A percentile compares a stretch with the other conserved stretches of the same genome.
phyloP scores from a whole-genome alignment of 1,140 invertebrate species.

The Papilio aristodemus region DNA sequence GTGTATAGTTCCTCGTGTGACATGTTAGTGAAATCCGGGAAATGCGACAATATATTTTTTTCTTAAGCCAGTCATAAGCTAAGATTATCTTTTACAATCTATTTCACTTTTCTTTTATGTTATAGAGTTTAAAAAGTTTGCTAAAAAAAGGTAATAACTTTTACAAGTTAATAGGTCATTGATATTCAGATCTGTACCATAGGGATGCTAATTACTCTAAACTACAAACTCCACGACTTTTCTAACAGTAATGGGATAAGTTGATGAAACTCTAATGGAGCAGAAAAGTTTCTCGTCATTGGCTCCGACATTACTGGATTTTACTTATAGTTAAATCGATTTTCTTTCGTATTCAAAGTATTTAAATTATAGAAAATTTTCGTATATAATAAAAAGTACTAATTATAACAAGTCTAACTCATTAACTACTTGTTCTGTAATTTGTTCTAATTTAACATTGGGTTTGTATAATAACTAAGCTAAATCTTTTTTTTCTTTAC shows the following conservation, averaged over 20 bases:
- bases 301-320: slow-evolving; percentile 19
- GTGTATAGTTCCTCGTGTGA: no score
- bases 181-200: slow-evolving; percentile 14
- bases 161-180: slow-evolving; percentile 3
- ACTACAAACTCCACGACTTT: slow-evolving; percentile 25
- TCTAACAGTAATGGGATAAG: slow-evolving; percentile 29
- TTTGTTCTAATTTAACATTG: no score
- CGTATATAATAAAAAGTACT: background rate
- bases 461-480: no score
- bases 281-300: slow-evolving; percentile 28
- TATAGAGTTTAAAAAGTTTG: background rate
- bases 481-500: no score
- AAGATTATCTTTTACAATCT: no score
- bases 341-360: slow-evolving; percentile 1
- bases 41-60: no score
- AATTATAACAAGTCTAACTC: background rate
- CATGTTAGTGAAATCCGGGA: no score
- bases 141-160: background rate
- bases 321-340: slow-evolving; percentile 14
- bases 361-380: no score
- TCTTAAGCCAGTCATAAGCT: no score
- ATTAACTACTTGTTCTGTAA: slow-evolving; percentile 22
- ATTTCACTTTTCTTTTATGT: background rate
- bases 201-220: slow-evolving; percentile 28
- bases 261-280: slow-evolving; percentile 28